phyloP scores from a whole-genome alignment of 2,113 vertebrate genomes.

The Hydrochoerus hydrochaeris region DNA sequence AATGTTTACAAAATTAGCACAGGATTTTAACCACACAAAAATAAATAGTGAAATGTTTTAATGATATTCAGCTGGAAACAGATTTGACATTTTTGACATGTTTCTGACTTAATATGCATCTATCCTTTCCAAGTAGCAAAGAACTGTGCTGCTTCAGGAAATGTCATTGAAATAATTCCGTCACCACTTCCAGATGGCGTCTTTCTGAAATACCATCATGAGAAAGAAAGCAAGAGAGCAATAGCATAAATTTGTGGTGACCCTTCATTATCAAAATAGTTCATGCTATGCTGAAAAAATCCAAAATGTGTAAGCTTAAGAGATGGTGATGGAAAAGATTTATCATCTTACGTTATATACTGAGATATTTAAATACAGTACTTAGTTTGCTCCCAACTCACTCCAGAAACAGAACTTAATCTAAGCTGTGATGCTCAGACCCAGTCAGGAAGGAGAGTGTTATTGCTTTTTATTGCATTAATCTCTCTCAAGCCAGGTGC shows the following conservation, averaged over 20 bases:
- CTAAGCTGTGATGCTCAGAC: not conserved
- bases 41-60: not conserved
- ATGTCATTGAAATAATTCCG: not conserved
- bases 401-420: not conserved
- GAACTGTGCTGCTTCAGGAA: not conserved
- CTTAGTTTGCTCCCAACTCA: not conserved
- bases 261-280: not conserved
- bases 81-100: not conserved
- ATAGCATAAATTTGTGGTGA: not conserved
- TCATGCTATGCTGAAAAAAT: not conserved
- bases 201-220: not conserved
- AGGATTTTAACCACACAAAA: not conserved
- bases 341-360: not conserved
- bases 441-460: not conserved
- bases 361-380: slow-evolving; percentile 14
- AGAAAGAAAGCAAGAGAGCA: too few relatives aligned
- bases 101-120: not conserved
- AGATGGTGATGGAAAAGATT: not conserved
- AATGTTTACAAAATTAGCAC: not conserved
- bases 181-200: not conserved
- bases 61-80: not conserved
- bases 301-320: not conserved
- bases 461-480: not conserved
- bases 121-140: not conserved
- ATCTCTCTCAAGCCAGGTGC: not conserved